phyloP scores from a whole-genome alignment of 1,140 invertebrate genomes.

The Ceratosolen fusciceps region DNA sequence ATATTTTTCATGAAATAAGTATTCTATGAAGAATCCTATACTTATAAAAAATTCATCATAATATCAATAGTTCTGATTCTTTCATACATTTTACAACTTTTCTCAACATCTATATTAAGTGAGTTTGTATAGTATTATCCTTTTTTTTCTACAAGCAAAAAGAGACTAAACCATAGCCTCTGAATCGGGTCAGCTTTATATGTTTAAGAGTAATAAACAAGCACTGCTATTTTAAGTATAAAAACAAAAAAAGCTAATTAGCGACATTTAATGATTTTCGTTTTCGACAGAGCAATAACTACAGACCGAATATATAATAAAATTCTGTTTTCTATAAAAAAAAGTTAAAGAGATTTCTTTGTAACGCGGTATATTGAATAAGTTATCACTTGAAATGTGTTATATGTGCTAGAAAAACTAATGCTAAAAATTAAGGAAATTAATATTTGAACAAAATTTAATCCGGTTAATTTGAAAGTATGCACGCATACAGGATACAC shows the following conservation, averaged over 20 bases:
- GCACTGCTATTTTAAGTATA: conserved; percentile 19
- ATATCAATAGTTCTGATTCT: conserved; percentile 37
- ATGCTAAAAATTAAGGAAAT: neutral
- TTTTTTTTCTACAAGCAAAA: conserved; percentile 24
- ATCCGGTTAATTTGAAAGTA: neutral
- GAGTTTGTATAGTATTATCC: conserved; percentile 36
- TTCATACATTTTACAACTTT: conserved; percentile 12
- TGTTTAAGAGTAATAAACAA: conserved; percentile 17
- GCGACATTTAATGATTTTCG: conserved; percentile 6
- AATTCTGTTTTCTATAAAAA: conserved; percentile 35
- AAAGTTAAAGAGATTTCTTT: conserved; percentile 24
- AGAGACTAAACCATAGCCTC: conserved; percentile 44
- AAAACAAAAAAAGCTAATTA: conserved; percentile 21
- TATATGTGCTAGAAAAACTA: neutral
- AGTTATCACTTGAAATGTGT: conserved; percentile 37
- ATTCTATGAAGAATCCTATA: neutral
- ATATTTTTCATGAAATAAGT: neutral
- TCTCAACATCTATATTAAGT: conserved; percentile 1
- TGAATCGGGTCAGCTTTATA: conserved; percentile 24
- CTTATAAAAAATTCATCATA: conserved; percentile 7
- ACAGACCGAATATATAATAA: conserved; percentile 46
- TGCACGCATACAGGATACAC: neutral
- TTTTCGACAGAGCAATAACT: conserved; percentile 39
- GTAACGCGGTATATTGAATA: conserved; percentile 58
- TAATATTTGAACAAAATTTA: neutral